Evolutionary conservation across 2,888 invertebrate species (phyloP), one percentile per base, ranked within the genome.

Genomic region (Rotaria sp.): DNA sequence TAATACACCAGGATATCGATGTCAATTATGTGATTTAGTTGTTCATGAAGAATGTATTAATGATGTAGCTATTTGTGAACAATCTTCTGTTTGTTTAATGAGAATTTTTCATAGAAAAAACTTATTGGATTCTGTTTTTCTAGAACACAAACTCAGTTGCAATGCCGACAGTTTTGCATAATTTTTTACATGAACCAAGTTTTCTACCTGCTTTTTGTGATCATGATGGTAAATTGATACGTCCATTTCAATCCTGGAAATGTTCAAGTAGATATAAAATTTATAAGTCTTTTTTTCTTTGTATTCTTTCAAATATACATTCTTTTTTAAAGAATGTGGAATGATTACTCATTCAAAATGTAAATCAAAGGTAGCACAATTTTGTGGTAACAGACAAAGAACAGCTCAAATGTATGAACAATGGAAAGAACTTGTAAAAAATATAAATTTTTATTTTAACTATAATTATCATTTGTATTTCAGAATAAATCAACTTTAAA

Each of bases 171-270:
- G 13, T 41, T 41, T 0, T 2, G 24, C 75, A 75, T 41, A 38
- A 75, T 41, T 75, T 75, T 38, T 1, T 41, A 38, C 38, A 7
- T 38, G 41, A 41, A 10, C 35, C 75, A 41, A 75, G 41, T 75
- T 24, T 75, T 38, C 4, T 18, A 24, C 75, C 75, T 7, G 1
- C 30, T 10, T 41, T 41, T 41, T 41, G 75, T 41, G 41, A 75
- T 75, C 75, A 75, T 41, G 75, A 75, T 75, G 75, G 75, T 41
- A 75, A 75, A 18, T 21, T 75, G 8, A 75, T 75, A 24, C 75
- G 10, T 24, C 75, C 75, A 41, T 41, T 41, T 24, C 21, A 10
- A 41, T 41, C 75, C 2, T 38, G 18, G 41, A 75, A 75, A 41
- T 75, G 75, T 75, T 41, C 75, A 21, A 15, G 75, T 75, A 75